Base-by-base conservation (phyloP, 1,140 invertebrate genomes). In the Brachionus angularis region DNA sequence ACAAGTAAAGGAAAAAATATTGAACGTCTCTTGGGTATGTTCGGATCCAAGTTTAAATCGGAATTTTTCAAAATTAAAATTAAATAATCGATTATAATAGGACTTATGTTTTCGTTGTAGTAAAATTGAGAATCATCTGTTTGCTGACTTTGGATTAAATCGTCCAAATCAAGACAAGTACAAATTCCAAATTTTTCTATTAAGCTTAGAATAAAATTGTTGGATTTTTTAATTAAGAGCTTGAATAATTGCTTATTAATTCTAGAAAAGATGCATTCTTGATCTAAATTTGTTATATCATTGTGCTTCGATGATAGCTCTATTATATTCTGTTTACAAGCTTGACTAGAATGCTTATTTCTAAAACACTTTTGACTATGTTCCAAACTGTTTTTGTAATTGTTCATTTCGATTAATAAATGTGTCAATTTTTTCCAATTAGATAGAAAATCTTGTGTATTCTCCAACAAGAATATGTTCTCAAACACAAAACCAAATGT, bases 1-100 rank as follows among this genome's bases (percentile, higher is more conserved):
- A 58, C 53, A 18, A 58, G 36, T 23, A 58, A 36, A 18, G 53
- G 53, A 34, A 58, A 58, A 58, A 58, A 58, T 23, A 58, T 58
- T 3, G 53, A 58, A 8, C 34, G 10, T 23, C 53, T 31, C 27
- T 58, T 58, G 14, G 21, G n/a, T n/a, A n/a, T n/a, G n/a, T n/a
- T n/a, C n/a, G n/a, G 21, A 5, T 18, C 33, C 49, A 52, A 36
- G 33, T 18, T 58, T n/a, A n/a, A n/a, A 3, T 58, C 18, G 8
- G 53, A 29, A 12, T 39, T 21, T 1, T 16, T 23, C 33, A 58
- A 23, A 10, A 58, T 33, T 58, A 36, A 58, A 58, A 58, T 39
- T 58, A 58, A 39, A 39, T 58, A 55, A 8, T 58, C 53, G 2
- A 58, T 1, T n/a, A 39, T 29, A 21, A 18, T 5, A n/a, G 36